A percentile compares a stretch with the other conserved stretches of the same genome.
Conservation (phyloP, 35 echinoderm and acorn worm species). For the Acanthaster planci region DNA sequence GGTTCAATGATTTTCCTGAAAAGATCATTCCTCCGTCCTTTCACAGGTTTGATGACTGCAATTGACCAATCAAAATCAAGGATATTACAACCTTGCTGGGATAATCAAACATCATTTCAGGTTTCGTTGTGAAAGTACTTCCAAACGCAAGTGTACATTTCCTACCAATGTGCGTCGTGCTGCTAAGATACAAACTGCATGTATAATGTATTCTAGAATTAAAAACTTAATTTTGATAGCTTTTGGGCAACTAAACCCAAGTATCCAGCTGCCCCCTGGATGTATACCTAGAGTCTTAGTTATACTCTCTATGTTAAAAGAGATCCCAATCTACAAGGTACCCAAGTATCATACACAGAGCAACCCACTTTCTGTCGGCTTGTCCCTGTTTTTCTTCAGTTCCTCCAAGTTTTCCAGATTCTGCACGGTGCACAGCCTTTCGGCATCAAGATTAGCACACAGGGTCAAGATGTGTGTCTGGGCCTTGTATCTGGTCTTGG, state of each 20-base stretch:
- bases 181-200: no score
- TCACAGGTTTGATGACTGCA: conserved; percentile 41
- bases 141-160: no score
- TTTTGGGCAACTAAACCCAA: no score
- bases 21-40: conserved; percentile 39
- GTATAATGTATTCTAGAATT: no score
- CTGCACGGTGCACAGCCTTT: conserved; percentile 44
- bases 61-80: background rate
- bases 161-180: no score
- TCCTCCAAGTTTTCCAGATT: conserved; percentile 37
- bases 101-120: background rate
- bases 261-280: no score
- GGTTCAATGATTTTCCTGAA: conserved; percentile 11
- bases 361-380: conserved; percentile 53
- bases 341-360: no score
- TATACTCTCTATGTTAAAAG: no score
- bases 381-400: conserved; percentile 30
- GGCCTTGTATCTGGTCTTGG: conserved; percentile 51
- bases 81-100: no score
- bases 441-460: conserved; percentile 59
- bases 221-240: no score
- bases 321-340: no score
- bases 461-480: conserved; percentile 48
- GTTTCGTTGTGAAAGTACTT: background rate
- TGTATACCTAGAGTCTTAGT: no score